Evolutionary conservation across 1,140 invertebrate species (phyloP).

Genomic region (Conus ventricosus): DNA sequence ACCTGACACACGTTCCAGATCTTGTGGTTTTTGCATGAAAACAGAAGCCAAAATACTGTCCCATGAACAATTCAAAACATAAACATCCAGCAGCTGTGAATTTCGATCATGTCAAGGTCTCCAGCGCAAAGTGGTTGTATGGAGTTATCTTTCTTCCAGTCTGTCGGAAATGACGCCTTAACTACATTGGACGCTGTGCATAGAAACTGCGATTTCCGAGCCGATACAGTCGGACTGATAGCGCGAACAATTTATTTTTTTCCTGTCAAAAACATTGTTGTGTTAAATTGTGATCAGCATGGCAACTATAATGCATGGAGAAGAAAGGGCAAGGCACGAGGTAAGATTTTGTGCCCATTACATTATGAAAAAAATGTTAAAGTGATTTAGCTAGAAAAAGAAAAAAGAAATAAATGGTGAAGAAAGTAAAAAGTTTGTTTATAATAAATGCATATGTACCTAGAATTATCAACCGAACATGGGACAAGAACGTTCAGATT

Average conservation of each 20-base stretch:
- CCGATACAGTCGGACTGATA: not conserved
- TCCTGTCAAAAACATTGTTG: not conserved
- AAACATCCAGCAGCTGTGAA: not conserved
- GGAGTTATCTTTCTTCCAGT: not conserved
- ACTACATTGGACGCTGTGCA: conserved; percentile 49
- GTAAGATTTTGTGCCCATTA: conserved; percentile 44
- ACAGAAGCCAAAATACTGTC: not conserved
- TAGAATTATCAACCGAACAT: no score
- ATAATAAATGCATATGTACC: no score
- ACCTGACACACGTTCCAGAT: not conserved
- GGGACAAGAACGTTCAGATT: no score
- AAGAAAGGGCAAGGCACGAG: conserved; percentile 60
- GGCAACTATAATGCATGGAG: conserved; percentile 67
- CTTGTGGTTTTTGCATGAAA: not conserved
- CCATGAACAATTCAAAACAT: not conserved
- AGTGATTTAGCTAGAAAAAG: no score
- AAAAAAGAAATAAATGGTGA: no score
- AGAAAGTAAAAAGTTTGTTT: no score
- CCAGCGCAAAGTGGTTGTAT: not conserved
- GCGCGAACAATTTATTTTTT: no score
- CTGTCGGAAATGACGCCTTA: conserved; percentile 47
- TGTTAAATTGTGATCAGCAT: conserved; percentile 39
- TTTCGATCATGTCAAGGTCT: not conserved
- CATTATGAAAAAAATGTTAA: no score
- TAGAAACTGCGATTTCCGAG: conserved; percentile 28